A percentile compares a stretch with the other conserved stretches of the same genome.
Conservation (phyloP, 2,888 invertebrate species). For the Liposcelis brunnea region DNA sequence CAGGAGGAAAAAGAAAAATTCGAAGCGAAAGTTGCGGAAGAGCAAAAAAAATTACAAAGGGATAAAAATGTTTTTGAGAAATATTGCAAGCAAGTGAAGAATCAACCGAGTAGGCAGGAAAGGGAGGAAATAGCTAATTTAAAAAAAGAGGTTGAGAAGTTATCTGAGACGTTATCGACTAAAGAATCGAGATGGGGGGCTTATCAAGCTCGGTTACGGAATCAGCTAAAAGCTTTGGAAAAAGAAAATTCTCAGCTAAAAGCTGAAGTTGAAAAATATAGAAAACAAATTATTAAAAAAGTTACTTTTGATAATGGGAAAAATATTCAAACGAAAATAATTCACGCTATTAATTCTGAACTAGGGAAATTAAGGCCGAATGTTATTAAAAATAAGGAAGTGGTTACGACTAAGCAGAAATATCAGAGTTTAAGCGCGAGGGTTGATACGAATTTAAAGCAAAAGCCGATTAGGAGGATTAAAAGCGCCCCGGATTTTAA, state of each 20-base stretch:
- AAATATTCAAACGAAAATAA: slow-evolving; percentile 46
- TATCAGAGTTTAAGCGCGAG: too few species aligned
- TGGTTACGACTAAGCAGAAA: too few species aligned
- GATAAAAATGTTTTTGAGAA: slow-evolving; percentile 46
- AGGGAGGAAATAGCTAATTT: slow-evolving; percentile 47
- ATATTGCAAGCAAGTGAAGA: slow-evolving; percentile 48
- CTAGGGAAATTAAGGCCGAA: slow-evolving; percentile 15
- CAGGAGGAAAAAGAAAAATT: slow-evolving; percentile 38
- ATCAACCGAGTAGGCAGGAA: slow-evolving; percentile 46
- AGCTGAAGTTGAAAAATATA: slow-evolving; percentile 46
- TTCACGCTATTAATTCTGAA: slow-evolving; percentile 53
- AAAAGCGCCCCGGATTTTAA: too few species aligned
- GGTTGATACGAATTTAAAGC: too few species aligned
- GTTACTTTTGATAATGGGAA: slow-evolving; percentile 6
- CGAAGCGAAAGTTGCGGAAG: slow-evolving; percentile 48
- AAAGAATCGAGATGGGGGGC: slow-evolving; percentile 58
- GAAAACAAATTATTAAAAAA: slow-evolving; percentile 37
- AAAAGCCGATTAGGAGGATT: too few species aligned
- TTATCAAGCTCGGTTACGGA: slow-evolving; percentile 51
- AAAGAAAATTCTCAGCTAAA: slow-evolving; percentile 47
- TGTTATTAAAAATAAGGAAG: slow-evolving; percentile 7
- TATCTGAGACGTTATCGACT: slow-evolving; percentile 48
- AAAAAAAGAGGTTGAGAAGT: slow-evolving; percentile 43
- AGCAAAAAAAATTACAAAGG: slow-evolving; percentile 46
- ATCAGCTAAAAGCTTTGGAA: slow-evolving; percentile 53